A percentile compares a stretch with the other conserved stretches of the same genome.
phyloP scores from a whole-genome alignment of 2,797 vertebrate species.

The Pseudochaenichthys georgianus region DNA sequence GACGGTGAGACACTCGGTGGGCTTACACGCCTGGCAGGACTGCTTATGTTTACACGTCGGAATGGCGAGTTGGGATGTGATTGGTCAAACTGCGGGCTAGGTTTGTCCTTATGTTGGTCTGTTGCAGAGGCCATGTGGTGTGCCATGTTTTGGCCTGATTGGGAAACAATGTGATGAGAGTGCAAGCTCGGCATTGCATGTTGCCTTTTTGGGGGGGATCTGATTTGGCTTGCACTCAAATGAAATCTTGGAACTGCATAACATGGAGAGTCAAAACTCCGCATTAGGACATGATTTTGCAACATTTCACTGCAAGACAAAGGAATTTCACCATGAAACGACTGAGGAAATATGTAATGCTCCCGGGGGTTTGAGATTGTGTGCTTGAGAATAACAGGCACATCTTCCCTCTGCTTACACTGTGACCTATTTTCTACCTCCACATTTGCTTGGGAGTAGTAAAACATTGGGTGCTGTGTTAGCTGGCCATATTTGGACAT shows the following conservation, averaged over 20 bases:
- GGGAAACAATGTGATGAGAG: constrained; percentile 28
- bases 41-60: constrained; percentile 33
- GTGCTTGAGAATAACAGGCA: constrained; percentile 68
- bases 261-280: constrained; percentile 70
- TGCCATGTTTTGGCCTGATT: constrained; percentile 45
- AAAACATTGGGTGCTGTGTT: constrained; percentile 79
- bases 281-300: constrained; percentile 68
- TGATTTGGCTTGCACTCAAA: constrained; percentile 65
- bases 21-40: constrained; percentile 33
- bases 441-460: constrained; percentile 77
- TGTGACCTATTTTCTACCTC: constrained; percentile 73
- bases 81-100: constrained; percentile 30
- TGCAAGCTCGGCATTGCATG: constrained; percentile 43
- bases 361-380: constrained; percentile 59
- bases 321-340: constrained; percentile 70
- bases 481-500: constrained; percentile 83
- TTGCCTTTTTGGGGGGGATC: constrained; percentile 56
- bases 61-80: constrained; percentile 31
- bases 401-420: constrained; percentile 70
- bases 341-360: constrained; percentile 68
- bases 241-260: constrained; percentile 72
- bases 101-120: constrained; percentile 41
- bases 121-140: constrained; percentile 22
- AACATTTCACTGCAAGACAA: constrained; percentile 57
- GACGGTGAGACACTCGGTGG: constrained; percentile 45